Evolutionary conservation across 2,797 vertebrate species (phyloP).

Genomic region (Heliangelus exortis): DNA sequence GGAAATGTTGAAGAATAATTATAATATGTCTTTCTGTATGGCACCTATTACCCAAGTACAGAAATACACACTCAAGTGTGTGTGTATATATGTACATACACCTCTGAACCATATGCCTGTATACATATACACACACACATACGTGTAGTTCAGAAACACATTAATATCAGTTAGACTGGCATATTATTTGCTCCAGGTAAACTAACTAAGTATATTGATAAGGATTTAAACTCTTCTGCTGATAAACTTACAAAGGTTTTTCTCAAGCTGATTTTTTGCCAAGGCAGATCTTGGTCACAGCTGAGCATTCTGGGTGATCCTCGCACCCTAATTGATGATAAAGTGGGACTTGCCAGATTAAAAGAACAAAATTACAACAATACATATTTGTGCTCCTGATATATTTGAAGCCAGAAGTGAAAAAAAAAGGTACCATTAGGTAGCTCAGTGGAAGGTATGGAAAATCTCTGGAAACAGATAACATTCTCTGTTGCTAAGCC

Average conservation of each 20-base stretch:
- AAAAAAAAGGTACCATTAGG: background rate
- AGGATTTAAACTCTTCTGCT: background rate
- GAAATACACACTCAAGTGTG: background rate
- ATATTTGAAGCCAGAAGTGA: slow-evolving; percentile 15
- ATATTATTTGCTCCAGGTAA: slow-evolving; percentile 50
- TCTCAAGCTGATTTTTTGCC: background rate
- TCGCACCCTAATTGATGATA: background rate
- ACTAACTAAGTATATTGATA: background rate
- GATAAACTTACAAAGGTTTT: slow-evolving; percentile 18
- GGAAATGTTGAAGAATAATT: background rate
- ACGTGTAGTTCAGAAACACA: background rate
- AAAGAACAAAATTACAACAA: slow-evolving; percentile 16
- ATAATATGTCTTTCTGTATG: background rate
- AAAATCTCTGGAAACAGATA: slow-evolving; percentile 32
- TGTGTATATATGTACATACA: background rate
- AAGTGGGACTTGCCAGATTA: background rate
- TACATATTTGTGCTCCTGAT: slow-evolving; percentile 25
- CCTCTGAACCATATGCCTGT: background rate
- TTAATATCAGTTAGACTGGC: background rate
- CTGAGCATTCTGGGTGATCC: background rate
- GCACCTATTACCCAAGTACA: background rate
- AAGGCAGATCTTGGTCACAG: background rate
- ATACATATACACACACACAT: background rate
- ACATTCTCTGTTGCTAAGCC: background rate
- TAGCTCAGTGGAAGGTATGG: slow-evolving; percentile 2